These are phyloP conservation scores for Delichon dasypus DNA, from an alignment of 2,797 vertebrate species.

Conservation along the genomic window DNA sequence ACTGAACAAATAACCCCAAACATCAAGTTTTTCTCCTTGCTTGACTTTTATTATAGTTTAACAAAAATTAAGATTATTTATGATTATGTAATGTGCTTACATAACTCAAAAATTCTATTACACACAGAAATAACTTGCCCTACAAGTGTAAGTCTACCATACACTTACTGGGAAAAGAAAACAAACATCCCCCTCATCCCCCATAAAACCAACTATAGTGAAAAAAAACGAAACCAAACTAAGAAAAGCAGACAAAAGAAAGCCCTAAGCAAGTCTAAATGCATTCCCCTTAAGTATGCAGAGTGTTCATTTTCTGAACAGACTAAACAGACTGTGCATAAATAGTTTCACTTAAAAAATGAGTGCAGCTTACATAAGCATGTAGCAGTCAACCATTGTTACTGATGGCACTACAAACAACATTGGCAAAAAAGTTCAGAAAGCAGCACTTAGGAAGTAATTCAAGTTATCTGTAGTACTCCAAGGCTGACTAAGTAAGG, in stretches of 20 bases:
- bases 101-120: not conserved
- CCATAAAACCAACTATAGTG: not conserved
- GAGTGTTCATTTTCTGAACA: not conserved
- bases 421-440: not conserved
- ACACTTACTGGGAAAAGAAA: not conserved
- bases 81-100: not conserved
- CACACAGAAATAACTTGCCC: not conserved
- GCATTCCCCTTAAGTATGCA: not conserved
- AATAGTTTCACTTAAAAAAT: constrained; percentile 22
- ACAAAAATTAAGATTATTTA: constrained; percentile 10
- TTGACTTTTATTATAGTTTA: not conserved
- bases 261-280: not conserved
- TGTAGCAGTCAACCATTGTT: not conserved
- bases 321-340: not conserved
- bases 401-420: not conserved
- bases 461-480: not conserved
- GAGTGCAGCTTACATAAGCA: not conserved
- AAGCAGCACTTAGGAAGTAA: not conserved
- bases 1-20: not conserved
- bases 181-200: not conserved
- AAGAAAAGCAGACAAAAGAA: not conserved
- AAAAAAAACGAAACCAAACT: not conserved
- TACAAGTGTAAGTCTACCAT: not conserved
- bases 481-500: not conserved
- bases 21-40: not conserved